Conservation (phyloP, 2,113 vertebrate species). For the Jacana jacana region DNA sequence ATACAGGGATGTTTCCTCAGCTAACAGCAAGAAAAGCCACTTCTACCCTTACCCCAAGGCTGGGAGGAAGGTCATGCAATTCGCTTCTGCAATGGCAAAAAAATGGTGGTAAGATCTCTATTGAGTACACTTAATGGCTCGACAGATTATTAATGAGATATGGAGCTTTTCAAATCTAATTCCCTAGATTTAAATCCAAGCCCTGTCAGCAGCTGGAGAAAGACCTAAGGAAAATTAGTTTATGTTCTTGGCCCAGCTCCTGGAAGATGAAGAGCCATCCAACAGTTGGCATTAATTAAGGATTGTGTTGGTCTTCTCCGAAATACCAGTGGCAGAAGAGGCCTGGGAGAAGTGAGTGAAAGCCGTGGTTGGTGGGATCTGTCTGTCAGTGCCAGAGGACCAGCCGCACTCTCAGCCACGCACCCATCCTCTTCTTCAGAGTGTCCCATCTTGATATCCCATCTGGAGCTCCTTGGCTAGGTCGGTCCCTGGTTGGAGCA, state of each 20-base stretch:
- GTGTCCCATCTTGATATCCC: not conserved
- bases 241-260: not conserved
- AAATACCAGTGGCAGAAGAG: not conserved
- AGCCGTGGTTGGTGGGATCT: not conserved
- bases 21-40: not conserved
- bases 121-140: conserved; percentile 8
- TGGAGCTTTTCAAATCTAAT: not conserved
- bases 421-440: not conserved
- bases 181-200: not conserved
- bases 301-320: fast-evolving
- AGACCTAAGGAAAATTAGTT: not conserved
- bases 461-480: not conserved
- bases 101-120: conserved; percentile 1
- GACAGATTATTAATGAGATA: conserved; percentile 1
- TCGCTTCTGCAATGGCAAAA: not conserved
- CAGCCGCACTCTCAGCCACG: fast-evolving
- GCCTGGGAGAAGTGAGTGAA: not conserved
- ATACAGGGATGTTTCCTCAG: not conserved
- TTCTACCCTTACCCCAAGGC: not conserved
- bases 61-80: not conserved
- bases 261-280: not conserved
- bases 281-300: not conserved
- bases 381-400: not conserved
- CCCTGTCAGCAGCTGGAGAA: conserved; percentile 26
- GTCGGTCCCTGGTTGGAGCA: fast-evolving